Evolutionary conservation across 2,113 vertebrate genomes (phyloP).

Genomic region (Eleginops maclovinus): DNA sequence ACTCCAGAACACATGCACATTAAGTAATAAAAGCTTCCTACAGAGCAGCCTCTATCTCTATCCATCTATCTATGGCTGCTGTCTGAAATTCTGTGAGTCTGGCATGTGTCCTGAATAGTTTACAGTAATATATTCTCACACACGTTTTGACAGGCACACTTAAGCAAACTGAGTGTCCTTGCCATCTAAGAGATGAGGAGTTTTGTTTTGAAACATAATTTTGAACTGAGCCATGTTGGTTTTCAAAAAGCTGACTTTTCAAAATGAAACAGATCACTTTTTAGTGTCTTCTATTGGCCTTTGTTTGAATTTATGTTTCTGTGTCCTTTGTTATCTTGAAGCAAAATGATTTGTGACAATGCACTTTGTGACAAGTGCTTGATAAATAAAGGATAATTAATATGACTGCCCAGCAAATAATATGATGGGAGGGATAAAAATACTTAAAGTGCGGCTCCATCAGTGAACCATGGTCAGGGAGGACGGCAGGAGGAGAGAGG

Average conservation of each 20-base stretch:
- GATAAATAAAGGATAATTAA: slow-evolving; percentile 60
- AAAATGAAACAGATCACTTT: no score
- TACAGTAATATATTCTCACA: slow-evolving; percentile 6
- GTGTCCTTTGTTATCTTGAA: slow-evolving; percentile 47
- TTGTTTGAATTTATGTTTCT: slow-evolving; percentile 39
- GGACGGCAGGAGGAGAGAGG: slow-evolving; percentile 37
- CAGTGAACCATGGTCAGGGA: slow-evolving; percentile 41
- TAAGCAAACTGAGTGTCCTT: background rate
- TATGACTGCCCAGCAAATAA: slow-evolving; percentile 52
- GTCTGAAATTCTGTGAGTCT: background rate
- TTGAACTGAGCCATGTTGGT: no score
- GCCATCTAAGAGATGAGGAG: no score
- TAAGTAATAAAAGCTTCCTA: slow-evolving; percentile 14
- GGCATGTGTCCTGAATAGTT: slow-evolving; percentile 1
- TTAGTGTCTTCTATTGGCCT: slow-evolving; percentile 18
- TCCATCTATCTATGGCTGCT: slow-evolving; percentile 16
- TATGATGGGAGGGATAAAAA: slow-evolving; percentile 55
- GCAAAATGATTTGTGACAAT: slow-evolving; percentile 38
- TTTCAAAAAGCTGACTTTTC: no score
- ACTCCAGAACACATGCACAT: slow-evolving; percentile 14
- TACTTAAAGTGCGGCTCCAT: slow-evolving; percentile 30
- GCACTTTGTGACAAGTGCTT: slow-evolving; percentile 50
- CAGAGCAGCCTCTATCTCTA: background rate
- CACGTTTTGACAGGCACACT: background rate
- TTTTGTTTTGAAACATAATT: no score